Percentiles rank a stretch among this genome's conserved stretches.
These are phyloP conservation scores for Lepilemur ruficaudatus DNA, from an alignment of 2,797 vertebrate species.

Conservation along the genomic window DNA sequence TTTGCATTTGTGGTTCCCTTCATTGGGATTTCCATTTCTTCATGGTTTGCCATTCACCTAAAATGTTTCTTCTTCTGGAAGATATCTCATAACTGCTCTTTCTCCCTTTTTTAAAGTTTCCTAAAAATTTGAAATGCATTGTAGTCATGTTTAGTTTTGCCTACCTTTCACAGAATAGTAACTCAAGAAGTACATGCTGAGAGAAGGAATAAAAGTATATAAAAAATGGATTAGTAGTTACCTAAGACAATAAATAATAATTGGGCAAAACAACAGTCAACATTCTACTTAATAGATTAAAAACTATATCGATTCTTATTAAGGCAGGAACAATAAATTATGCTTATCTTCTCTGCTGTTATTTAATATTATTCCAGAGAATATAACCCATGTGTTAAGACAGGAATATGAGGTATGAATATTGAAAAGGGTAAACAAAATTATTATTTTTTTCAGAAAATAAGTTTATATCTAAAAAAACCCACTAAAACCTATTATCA, in stretches of 20 bases:
- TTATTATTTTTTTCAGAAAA: background rate
- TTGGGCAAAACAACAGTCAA: background rate
- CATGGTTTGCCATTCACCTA: background rate
- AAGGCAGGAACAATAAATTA: background rate
- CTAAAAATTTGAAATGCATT: background rate
- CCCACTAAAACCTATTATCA: background rate
- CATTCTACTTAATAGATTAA: background rate
- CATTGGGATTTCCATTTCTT: background rate
- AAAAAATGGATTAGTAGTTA: background rate
- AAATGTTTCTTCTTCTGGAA: background rate
- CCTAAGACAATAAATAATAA: background rate
- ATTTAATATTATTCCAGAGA: background rate
- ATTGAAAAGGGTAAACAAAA: background rate
- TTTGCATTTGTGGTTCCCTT: background rate
- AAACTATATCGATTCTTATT: background rate
- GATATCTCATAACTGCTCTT: background rate
- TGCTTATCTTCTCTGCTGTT: background rate
- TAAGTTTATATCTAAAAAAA: background rate
- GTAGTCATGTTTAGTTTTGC: background rate
- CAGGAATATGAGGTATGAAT: background rate
- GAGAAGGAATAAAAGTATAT: background rate
- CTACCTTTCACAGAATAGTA: background rate
- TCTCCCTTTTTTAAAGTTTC: background rate
- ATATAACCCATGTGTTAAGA: background rate
- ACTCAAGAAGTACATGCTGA: background rate